phyloP scores from a whole-genome alignment of 2,113 vertebrate genomes.

The Haplochromis burtoni region DNA sequence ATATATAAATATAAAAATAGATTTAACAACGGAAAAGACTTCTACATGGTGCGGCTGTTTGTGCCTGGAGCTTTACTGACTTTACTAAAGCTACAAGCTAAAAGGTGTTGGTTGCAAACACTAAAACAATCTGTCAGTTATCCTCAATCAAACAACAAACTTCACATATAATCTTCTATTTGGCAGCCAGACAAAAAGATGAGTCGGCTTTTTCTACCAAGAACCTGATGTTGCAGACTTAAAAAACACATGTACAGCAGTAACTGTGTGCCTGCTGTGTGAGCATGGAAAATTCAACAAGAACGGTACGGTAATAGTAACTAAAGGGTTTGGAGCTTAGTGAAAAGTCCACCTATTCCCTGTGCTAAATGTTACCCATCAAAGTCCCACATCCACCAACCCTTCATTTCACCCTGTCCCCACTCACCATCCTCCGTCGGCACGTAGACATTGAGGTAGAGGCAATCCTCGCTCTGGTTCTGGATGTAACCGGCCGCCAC shows the following conservation, averaged over 20 bases:
- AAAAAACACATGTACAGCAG: neutral
- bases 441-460: slow-evolving; percentile 91
- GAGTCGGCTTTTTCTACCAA: neutral
- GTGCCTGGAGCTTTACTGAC: neutral
- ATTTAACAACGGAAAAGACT: neutral
- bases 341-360: neutral
- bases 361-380: neutral
- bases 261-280: neutral
- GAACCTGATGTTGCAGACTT: neutral
- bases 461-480: slow-evolving; percentile 92
- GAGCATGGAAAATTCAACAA: neutral
- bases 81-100: neutral
- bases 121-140: neutral
- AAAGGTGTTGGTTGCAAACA: neutral
- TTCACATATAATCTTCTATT: neutral
- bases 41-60: neutral
- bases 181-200: neutral
- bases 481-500: slow-evolving; percentile 85
- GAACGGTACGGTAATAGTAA: neutral
- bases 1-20: neutral
- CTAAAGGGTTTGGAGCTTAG: neutral
- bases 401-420: neutral
- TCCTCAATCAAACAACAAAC: neutral
- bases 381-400: neutral
- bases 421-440: slow-evolving; percentile 91